Evolutionary conservation across 2,888 invertebrate genomes (phyloP), one percentile per base, ranked within the genome.

Genomic region (Athalia rosae): DNA sequence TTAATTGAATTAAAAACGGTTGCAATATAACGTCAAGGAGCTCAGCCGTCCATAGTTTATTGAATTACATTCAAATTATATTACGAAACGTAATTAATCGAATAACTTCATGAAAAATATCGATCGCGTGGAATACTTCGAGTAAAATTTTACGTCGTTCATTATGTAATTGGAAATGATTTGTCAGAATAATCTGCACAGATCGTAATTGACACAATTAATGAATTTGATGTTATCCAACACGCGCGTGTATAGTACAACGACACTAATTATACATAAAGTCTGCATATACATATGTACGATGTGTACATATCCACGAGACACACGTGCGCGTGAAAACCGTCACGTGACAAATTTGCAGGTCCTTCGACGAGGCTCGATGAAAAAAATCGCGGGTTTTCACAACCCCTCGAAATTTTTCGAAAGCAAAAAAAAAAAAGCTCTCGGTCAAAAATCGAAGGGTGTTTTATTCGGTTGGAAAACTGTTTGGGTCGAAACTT

Each of bases 41-140:
- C 6, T n/a, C 9, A 64, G 64, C n/a, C 50, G 53, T 50, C 8
- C 13, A 43, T n/a, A 45, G 45, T 43, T 13, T 43, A 71, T 58
- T 71, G 45, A 71, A 71, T 71, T n/a, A 71, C 71, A 71, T 71
- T 71, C 58, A 41, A 71, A 71, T 58, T 43, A 28, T 2, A 28
- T 4, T 6, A 71, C 11, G 11, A 71, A 71, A 58, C 50, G 71
- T 71, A 45, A 47, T 71, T 56, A 71, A 71, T 71, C 53, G 45
- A 50, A 28, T 41, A 4, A 11, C 50, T 28, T 28, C 28, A 53
- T 9, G 11, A 53, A 53, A 53, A 53, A 53, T 9, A 53, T 11
- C n/a, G 11, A 9, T 4, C 9, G 53, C 11, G 53, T 7, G 58
- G 45, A 7, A 58, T 13, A 71, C 45, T 45, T 41, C 3, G 13